Conservation (phyloP, 1,140 invertebrate genomes). For the Drosophila fuyamai region DNA sequence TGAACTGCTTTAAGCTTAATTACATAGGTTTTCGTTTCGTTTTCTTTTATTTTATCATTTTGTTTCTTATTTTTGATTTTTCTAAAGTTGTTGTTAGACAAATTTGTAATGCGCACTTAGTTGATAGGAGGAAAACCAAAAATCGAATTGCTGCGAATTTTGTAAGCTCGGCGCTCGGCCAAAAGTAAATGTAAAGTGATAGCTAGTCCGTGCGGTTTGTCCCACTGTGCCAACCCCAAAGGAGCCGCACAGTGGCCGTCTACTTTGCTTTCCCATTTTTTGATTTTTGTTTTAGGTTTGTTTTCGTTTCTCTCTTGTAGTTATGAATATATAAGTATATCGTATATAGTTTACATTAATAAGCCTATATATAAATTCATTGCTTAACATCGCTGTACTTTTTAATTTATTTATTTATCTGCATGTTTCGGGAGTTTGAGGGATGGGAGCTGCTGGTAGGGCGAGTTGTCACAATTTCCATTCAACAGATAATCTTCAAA, state of each 20-base stretch:
- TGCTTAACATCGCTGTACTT: conserved; percentile 74
- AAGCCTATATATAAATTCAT: conserved; percentile 78
- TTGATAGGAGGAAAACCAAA: conserved; percentile 22
- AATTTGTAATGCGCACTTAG: conserved; percentile 47
- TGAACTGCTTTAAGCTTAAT: conserved; percentile 61
- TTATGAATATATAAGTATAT: conserved; percentile 65
- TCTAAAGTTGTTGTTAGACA: conserved; percentile 48
- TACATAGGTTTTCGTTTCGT: conserved; percentile 27
- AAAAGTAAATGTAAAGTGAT: background rate
- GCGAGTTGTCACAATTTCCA: background rate
- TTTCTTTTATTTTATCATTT: conserved; percentile 9
- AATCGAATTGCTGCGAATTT: conserved; percentile 7
- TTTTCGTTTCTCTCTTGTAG: conserved; percentile 38
- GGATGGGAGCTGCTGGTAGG: conserved; percentile 4
- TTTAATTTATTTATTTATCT: conserved; percentile 38
- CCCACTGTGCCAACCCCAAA: background rate
- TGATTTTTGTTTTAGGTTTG: conserved; percentile 24
- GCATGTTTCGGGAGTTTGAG: conserved; percentile 6
- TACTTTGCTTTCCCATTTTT: conserved; percentile 12
- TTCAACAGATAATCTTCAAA: conserved; percentile 13
- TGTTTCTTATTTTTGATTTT: conserved; percentile 4
- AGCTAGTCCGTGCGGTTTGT: background rate
- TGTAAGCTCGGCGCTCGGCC: conserved; percentile 20
- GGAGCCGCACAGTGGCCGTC: background rate
- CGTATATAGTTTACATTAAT: conserved; percentile 76